These are phyloP conservation scores for Synanthedon tipuliformis DNA, from an alignment of 2,888 invertebrate genomes.

Conservation along the genomic window DNA sequence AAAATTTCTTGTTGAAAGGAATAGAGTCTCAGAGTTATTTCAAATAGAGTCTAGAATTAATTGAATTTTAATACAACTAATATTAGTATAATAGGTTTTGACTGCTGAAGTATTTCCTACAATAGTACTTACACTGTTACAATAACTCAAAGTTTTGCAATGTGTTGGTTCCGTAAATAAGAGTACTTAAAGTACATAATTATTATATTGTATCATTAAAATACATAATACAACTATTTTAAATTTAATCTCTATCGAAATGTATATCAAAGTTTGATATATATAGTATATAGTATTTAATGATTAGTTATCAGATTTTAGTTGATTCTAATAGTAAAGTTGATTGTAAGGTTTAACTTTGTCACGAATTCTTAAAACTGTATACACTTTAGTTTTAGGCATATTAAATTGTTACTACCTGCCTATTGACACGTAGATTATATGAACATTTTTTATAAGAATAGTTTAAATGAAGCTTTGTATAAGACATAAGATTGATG, in stretches of 20 bases:
- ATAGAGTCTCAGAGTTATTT: conserved; percentile 11
- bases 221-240: not conserved
- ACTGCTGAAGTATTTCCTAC: conserved; percentile 13
- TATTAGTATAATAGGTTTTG: conserved; percentile 6
- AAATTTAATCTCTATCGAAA: not conserved
- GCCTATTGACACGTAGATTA: conserved; percentile 66
- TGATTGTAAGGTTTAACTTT: not conserved
- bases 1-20: conserved; percentile 19
- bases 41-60: no score
- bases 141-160: not conserved
- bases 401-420: conserved; percentile 60
- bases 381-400: conserved; percentile 43
- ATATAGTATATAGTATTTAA: not conserved
- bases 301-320: not conserved
- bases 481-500: conserved; percentile 68
- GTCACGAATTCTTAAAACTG: conserved; percentile 13
- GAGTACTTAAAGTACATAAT: not conserved
- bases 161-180: conserved; percentile 16
- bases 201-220: not conserved
- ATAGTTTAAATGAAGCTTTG: conserved; percentile 58
- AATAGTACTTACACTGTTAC: conserved; percentile 2
- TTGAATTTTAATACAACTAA: not conserved
- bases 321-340: not conserved
- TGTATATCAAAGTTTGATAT: not conserved
- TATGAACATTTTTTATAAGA: conserved; percentile 46